Conservation (phyloP, 2,888 invertebrate species). For the Ectobius pallidus region DNA sequence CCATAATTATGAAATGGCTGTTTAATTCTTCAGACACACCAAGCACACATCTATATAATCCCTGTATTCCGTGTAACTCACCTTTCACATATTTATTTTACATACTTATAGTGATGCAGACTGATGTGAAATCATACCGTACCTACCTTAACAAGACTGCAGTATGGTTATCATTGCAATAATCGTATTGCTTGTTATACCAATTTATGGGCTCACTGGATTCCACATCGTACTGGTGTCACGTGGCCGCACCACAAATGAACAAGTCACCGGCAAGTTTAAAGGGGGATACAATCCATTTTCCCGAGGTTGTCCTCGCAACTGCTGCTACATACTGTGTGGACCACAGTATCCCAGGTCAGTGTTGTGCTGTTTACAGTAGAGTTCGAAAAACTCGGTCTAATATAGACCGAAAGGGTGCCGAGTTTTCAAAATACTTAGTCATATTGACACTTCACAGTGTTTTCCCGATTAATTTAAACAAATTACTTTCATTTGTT, state of each 20-base stretch:
- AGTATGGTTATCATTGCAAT: slow-evolving; percentile 92
- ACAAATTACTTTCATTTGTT: slow-evolving; percentile 17
- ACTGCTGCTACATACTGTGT: slow-evolving; percentile 94
- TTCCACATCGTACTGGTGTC: slow-evolving; percentile 98
- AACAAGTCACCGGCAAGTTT: slow-evolving; percentile 99
- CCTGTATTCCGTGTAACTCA: no score
- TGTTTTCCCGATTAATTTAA: no score
- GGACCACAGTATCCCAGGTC: slow-evolving; percentile 98
- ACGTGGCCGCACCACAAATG: slow-evolving; percentile 97
- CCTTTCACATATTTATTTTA: no score
- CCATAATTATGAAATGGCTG: no score
- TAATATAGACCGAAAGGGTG: no score
- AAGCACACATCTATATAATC: no score
- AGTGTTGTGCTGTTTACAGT: slow-evolving; percentile 44
- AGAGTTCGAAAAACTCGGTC: no score
- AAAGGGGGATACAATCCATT: slow-evolving; percentile 99
- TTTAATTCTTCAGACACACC: no score
- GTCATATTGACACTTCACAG: background rate
- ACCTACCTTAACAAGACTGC: slow-evolving; percentile 45
- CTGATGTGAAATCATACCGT: no score
- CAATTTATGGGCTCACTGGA: slow-evolving; percentile 95
- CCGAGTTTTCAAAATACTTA: background rate
- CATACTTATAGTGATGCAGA: no score
- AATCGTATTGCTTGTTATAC: slow-evolving; percentile 90
- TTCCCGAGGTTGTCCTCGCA: slow-evolving; percentile 92